These are phyloP conservation scores for Chionodraco myersi DNA, from an alignment of 2,113 vertebrate species.

Conservation along the genomic window DNA sequence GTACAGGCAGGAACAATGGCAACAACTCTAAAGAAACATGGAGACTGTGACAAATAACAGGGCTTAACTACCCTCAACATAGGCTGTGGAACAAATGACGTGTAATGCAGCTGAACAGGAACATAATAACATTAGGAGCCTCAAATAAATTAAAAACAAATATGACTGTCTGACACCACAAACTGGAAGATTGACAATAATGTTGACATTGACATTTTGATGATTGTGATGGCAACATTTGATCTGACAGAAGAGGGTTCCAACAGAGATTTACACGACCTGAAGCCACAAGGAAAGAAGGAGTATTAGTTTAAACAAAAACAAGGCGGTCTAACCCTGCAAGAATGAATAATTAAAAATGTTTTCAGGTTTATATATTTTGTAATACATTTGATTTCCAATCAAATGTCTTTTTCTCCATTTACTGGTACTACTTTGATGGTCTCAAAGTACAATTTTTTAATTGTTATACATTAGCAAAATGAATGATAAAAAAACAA, in stretches of 20 bases:
- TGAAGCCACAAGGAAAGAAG: background rate
- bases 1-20: constrained; percentile 50
- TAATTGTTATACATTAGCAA: no score
- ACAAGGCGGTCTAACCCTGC: background rate
- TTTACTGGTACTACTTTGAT: no score
- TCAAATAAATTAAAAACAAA: no score
- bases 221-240: background rate
- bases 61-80: constrained; percentile 6
- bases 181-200: no score
- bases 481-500: no score
- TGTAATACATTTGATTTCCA: no score
- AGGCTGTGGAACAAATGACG: constrained; percentile 8
- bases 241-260: background rate
- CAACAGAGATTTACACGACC: background rate
- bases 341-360: no score
- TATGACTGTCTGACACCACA: no score
- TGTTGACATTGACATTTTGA: background rate
- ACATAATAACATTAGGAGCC: no score
- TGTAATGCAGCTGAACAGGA: constrained; percentile 18
- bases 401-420: no score
- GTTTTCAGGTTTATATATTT: no score
- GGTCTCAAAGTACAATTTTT: no score
- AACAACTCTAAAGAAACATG: background rate
- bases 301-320: background rate
- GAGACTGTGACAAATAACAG: constrained; percentile 37